Conservation (phyloP, 2,113 vertebrate genomes). For the Amia ocellicauda region DNA sequence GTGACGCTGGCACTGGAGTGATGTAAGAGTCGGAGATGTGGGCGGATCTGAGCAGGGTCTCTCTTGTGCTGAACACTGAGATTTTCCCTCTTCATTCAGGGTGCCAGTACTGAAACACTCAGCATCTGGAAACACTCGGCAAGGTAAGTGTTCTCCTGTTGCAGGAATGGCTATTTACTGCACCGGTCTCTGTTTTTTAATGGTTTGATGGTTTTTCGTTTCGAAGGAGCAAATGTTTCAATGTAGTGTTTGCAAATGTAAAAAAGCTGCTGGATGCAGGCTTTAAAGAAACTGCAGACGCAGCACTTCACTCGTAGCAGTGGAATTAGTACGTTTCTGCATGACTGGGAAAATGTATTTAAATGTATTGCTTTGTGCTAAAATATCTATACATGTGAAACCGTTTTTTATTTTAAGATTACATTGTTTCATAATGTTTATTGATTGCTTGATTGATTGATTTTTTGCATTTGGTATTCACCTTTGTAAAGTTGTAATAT, state of each 20-base stretch:
- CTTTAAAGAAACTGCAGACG: background rate
- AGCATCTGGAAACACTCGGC: constrained; percentile 44
- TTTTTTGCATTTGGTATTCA: no score
- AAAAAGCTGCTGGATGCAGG: background rate
- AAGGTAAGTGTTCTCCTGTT: constrained; percentile 43
- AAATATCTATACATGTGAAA: no score
- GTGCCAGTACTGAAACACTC: constrained; percentile 52
- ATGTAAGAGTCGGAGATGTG: constrained; percentile 51
- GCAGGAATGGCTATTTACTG: background rate
- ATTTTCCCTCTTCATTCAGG: constrained; percentile 44
- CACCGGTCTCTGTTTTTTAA: background rate
- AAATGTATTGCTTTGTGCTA: no score
- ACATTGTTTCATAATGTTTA: background rate
- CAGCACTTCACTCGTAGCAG: background rate
- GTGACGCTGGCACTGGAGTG: constrained; percentile 61
- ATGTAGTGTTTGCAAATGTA: no score
- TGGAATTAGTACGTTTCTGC: background rate
- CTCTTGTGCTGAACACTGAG: constrained; percentile 46
- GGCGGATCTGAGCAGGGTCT: constrained; percentile 48
- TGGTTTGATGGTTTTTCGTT: background rate
- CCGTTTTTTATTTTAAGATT: background rate
- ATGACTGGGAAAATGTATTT: no score
- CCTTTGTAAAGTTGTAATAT: no score
- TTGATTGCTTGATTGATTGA: background rate
- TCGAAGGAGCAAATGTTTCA: background rate